Conservation (phyloP, 2,113 vertebrate species). For the Anguilla rostrata region DNA sequence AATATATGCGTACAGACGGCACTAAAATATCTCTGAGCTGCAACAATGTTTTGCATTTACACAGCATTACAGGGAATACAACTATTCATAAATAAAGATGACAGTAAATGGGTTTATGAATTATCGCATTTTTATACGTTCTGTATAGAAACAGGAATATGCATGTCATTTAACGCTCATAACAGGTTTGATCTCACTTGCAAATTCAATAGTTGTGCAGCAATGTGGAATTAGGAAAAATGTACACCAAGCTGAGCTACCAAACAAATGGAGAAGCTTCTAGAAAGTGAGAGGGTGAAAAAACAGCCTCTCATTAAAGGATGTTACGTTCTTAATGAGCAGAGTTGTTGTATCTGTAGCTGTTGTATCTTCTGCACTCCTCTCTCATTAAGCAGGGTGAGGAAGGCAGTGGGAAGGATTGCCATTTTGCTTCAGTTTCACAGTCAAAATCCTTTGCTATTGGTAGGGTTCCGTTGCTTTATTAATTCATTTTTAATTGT, state of each 20-base stretch:
- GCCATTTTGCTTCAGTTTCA: slow-evolving; percentile 7
- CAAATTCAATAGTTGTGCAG: neutral
- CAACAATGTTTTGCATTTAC: neutral
- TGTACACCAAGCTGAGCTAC: neutral
- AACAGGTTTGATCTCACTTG: neutral
- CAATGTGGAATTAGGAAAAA: neutral
- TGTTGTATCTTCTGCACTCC: slow-evolving; percentile 2
- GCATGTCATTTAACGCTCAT: neutral
- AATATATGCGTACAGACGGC: neutral
- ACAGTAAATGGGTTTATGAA: neutral
- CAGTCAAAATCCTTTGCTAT: slow-evolving; percentile 13
- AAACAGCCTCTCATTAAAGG: neutral
- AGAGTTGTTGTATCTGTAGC: neutral
- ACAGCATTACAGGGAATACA: neutral
- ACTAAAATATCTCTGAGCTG: neutral
- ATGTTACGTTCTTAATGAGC: slow-evolving; percentile 1
- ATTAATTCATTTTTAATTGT: slow-evolving; percentile 30
- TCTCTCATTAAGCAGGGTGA: slow-evolving; percentile 13
- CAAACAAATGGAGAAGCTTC: neutral
- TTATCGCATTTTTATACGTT: neutral
- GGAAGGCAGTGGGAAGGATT: neutral
- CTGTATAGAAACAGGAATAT: neutral
- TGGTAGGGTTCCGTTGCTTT: slow-evolving; percentile 10
- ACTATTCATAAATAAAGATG: neutral
- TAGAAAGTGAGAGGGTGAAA: slow-evolving; percentile 8